These are phyloP conservation scores for Tiliacea citrago DNA, from an alignment of 2,888 invertebrate genomes.

Conservation along the genomic window DNA sequence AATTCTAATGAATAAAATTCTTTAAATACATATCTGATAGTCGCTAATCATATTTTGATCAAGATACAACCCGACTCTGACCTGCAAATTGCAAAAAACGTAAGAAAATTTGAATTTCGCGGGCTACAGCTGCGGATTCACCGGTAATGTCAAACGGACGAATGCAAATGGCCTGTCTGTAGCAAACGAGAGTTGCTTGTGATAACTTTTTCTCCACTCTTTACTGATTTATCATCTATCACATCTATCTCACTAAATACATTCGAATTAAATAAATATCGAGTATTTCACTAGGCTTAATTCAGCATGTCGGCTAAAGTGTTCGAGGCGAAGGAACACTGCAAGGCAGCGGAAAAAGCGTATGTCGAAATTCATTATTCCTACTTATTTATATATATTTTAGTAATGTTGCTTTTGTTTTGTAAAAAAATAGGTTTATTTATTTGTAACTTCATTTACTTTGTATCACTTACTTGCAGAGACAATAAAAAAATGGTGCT, in stretches of 20 bases:
- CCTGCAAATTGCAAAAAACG: too few relatives aligned
- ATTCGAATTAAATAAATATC: constrained; percentile 14
- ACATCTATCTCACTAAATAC: constrained; percentile 6
- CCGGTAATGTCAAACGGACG: constrained; percentile 28
- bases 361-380: constrained; percentile 78
- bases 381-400: background rate
- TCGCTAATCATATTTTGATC: too few relatives aligned
- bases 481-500: too few relatives aligned
- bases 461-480: background rate
- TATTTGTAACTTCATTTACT: background rate
- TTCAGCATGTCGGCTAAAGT: constrained; percentile 88
- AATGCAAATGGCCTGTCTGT: constrained; percentile 12
- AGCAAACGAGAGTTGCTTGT: constrained; percentile 8
- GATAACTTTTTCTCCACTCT: constrained; percentile 15
- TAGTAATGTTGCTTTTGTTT: background rate
- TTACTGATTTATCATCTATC: constrained; percentile 56
- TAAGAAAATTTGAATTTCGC: too few relatives aligned
- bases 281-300: constrained; percentile 1
- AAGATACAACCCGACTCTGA: too few relatives aligned
- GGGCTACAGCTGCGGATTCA: too few relatives aligned
- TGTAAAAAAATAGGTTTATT: constrained; percentile 16
- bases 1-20: too few relatives aligned
- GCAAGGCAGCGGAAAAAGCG: constrained; percentile 96
- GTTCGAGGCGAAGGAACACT: constrained; percentile 95
- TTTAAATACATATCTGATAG: too few relatives aligned